These are phyloP conservation scores for Bryconaethiops microstoma DNA, from an alignment of 2,797 vertebrate species.

Conservation along the genomic window DNA sequence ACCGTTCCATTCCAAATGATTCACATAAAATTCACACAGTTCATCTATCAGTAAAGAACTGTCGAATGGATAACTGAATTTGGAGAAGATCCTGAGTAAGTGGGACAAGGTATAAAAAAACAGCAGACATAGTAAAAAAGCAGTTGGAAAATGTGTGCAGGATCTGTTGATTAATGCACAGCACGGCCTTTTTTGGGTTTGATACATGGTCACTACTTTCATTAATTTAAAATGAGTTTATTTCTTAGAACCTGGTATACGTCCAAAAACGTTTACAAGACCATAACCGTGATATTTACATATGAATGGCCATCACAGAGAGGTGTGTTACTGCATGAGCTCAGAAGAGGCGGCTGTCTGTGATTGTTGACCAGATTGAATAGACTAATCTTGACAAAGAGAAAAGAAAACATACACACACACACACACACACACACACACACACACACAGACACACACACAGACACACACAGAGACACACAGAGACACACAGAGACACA, in stretches of 20 bases:
- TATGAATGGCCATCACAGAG: constrained; percentile 41
- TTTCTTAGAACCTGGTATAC: constrained; percentile 9
- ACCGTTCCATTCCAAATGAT: constrained; percentile 27
- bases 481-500: constrained; percentile 49
- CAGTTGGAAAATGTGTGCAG: not conserved
- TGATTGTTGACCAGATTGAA: constrained; percentile 42
- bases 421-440: constrained; percentile 35
- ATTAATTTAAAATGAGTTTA: constrained; percentile 5
- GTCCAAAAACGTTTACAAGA: not conserved
- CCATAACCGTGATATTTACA: constrained; percentile 45
- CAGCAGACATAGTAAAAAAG: not conserved
- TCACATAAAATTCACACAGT: constrained; percentile 27
- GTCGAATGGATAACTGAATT: not conserved
- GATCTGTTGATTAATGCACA: not conserved
- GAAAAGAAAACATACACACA: constrained; percentile 17
- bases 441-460: constrained; percentile 35
- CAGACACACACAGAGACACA: constrained; percentile 38
- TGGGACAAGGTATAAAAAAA: not conserved
- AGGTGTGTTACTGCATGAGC: constrained; percentile 30
- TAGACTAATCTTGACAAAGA: constrained; percentile 12
- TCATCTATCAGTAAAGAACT: constrained; percentile 6
- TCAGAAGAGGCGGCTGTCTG: constrained; percentile 27
- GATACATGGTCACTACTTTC: not conserved
- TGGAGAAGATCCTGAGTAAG: not conserved
- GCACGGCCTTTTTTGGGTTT: not conserved